phyloP scores from a whole-genome alignment of 2,797 vertebrate genomes.

The Jordanella pulchra region DNA sequence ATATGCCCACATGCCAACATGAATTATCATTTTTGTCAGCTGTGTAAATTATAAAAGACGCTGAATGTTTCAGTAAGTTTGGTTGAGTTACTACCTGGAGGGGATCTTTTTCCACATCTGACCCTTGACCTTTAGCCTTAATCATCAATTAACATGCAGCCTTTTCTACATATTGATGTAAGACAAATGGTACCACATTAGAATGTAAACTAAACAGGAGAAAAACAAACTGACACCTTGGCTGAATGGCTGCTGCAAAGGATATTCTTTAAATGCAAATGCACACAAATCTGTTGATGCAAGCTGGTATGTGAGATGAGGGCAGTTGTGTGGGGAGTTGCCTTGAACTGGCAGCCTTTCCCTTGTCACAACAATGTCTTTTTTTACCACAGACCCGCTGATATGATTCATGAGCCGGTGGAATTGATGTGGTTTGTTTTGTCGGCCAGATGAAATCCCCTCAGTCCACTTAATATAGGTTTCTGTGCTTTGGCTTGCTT shows the following conservation, averaged over 20 bases:
- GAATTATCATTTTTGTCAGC: conserved; percentile 49
- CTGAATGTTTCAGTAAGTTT: conserved; percentile 58
- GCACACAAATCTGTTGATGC: conserved; percentile 17
- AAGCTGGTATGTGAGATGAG: conserved; percentile 31
- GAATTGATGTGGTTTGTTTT: conserved; percentile 65
- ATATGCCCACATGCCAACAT: conserved; percentile 48
- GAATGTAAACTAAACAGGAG: conserved; percentile 40
- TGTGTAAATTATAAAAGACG: conserved; percentile 42
- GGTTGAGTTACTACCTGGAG: conserved; percentile 39
- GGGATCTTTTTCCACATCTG: conserved; percentile 41
- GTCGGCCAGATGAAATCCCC: conserved; percentile 70
- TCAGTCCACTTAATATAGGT: conserved; percentile 66
- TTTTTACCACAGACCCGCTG: conserved; percentile 60
- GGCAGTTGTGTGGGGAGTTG: conserved; percentile 48
- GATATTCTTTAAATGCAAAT: conserved; percentile 48
- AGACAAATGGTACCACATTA: conserved; percentile 23
- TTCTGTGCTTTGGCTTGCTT: conserved; percentile 64
- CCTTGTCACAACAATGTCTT: conserved; percentile 67
- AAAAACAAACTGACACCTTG: conserved; percentile 37
- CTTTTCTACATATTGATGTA: conserved; percentile 52
- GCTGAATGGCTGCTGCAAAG: conserved; percentile 20
- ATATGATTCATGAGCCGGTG: conserved; percentile 70
- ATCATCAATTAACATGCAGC: conserved; percentile 73
- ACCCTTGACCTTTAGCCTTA: conserved; percentile 64
- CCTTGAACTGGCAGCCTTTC: conserved; percentile 50